phyloP scores from a whole-genome alignment of 2,888 invertebrate genomes.

The Ramazzottius varieornatus region DNA sequence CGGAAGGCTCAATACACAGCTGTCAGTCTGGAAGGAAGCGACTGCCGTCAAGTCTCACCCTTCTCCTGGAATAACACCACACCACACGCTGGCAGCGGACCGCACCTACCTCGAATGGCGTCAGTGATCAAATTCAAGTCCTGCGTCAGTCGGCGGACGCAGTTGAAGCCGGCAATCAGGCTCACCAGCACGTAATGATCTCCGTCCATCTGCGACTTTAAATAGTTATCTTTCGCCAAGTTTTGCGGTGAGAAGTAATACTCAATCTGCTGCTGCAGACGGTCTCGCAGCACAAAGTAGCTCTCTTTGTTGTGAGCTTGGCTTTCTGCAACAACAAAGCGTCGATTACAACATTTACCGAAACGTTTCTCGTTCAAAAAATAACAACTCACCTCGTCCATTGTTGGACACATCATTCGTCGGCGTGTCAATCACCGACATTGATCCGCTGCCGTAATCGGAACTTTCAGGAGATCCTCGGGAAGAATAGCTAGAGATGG shows the following conservation, averaged over 20 bases:
- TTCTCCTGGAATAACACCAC: not conserved
- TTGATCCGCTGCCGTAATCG: not conserved
- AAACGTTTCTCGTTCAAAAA: no score
- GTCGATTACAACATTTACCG: not conserved
- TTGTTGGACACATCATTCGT: no score
- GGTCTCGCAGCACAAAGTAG: not conserved
- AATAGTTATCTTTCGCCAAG: not conserved
- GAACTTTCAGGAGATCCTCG: constrained; percentile 2
- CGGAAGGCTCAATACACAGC: not conserved
- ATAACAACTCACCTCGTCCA: not conserved
- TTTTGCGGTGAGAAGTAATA: not conserved
- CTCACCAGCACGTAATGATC: not conserved
- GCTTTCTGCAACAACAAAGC: not conserved
- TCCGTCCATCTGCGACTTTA: not conserved
- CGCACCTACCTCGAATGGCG: not conserved
- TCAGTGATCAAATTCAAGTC: not conserved
- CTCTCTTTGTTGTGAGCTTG: not conserved
- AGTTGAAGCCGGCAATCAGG: not conserved
- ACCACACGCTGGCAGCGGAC: not conserved
- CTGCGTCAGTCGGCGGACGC: not conserved
- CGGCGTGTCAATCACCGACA: no score
- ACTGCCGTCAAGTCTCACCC: not conserved
- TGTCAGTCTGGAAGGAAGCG: not conserved
- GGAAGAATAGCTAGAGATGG: not conserved
- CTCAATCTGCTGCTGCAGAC: not conserved